Percentiles rank a stretch among this genome's conserved stretches.
These are phyloP conservation scores for Zootoca vivipara DNA, from an alignment of 2,113 vertebrate species.

Conservation along the genomic window DNA sequence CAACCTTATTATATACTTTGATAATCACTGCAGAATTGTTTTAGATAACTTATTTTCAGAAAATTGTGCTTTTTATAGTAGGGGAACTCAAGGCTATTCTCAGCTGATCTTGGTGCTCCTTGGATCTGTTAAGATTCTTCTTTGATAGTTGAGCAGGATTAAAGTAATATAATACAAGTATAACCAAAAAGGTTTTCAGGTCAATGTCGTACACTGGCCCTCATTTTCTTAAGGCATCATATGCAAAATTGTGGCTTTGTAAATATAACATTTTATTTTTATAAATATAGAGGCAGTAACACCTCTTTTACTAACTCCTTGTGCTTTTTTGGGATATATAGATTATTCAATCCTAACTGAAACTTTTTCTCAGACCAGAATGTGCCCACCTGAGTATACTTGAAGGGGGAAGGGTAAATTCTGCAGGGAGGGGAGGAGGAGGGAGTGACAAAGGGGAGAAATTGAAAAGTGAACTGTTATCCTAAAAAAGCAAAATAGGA, in stretches of 20 bases:
- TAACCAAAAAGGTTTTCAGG: conserved; percentile 19
- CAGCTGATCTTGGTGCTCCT: neutral
- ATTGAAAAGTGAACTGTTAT: too few relatives aligned
- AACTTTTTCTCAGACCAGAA: too few relatives aligned
- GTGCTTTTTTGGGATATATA: too few relatives aligned
- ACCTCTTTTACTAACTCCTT: too few relatives aligned
- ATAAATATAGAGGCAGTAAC: neutral
- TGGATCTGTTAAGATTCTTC: neutral
- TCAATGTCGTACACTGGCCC: neutral
- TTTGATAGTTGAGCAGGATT: conserved; percentile 18
- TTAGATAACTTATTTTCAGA: neutral
- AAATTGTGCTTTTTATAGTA: neutral
- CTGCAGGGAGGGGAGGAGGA: too few relatives aligned
- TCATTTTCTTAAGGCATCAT: conserved; percentile 1
- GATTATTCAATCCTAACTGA: too few relatives aligned
- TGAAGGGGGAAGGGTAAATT: too few relatives aligned
- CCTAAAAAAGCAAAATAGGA: too few relatives aligned
- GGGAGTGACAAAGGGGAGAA: too few relatives aligned
- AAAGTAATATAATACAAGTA: neutral
- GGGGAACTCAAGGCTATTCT: neutral
- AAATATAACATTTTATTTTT: neutral
- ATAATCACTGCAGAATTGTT: neutral
- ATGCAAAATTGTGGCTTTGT: neutral
- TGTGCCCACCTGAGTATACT: too few relatives aligned
- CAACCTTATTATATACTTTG: neutral